phyloP scores from a whole-genome alignment of 2,888 invertebrate genomes.

The Parnassius glacialis region DNA sequence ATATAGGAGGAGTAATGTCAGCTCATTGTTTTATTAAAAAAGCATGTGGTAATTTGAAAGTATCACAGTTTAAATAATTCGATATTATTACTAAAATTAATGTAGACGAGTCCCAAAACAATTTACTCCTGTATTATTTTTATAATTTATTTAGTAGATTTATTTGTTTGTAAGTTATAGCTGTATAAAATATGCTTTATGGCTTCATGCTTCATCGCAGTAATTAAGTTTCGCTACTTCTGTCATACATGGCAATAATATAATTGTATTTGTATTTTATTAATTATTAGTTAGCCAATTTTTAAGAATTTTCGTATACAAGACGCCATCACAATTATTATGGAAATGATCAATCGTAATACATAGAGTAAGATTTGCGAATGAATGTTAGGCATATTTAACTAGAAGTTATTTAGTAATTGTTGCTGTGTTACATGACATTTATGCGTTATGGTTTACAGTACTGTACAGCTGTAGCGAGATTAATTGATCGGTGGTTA shows the following conservation, averaged over 20 bases:
- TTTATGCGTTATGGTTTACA: conserved; percentile 46
- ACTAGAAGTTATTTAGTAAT: conserved; percentile 64
- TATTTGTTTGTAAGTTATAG: conserved; percentile 57
- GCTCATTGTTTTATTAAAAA: neutral
- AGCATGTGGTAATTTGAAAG: conserved; percentile 15
- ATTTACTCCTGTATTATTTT: conserved; percentile 49
- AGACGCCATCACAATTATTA: conserved; percentile 73
- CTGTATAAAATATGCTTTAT: conserved; percentile 71
- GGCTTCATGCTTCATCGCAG: conserved; percentile 64
- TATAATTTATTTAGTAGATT: conserved; percentile 69
- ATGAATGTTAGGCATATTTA: conserved; percentile 67
- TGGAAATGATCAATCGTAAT: conserved; percentile 56
- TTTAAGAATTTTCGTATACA: conserved; percentile 54
- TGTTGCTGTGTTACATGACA: conserved; percentile 65
- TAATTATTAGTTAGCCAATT: conserved; percentile 70
- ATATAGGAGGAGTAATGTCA: neutral
- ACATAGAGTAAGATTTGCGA: conserved; percentile 59
- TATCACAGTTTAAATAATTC: conserved; percentile 16
- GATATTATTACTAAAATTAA: conserved; percentile 13
- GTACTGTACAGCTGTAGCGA: conserved; percentile 47
- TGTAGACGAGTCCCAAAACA: conserved; percentile 32
- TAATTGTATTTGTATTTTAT: conserved; percentile 63
- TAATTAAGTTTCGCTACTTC: conserved; percentile 59
- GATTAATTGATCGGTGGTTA: conserved; percentile 39
- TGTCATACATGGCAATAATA: conserved; percentile 59